phyloP scores from a whole-genome alignment of 2,888 invertebrate species.

The Drosophila heteroneura region DNA sequence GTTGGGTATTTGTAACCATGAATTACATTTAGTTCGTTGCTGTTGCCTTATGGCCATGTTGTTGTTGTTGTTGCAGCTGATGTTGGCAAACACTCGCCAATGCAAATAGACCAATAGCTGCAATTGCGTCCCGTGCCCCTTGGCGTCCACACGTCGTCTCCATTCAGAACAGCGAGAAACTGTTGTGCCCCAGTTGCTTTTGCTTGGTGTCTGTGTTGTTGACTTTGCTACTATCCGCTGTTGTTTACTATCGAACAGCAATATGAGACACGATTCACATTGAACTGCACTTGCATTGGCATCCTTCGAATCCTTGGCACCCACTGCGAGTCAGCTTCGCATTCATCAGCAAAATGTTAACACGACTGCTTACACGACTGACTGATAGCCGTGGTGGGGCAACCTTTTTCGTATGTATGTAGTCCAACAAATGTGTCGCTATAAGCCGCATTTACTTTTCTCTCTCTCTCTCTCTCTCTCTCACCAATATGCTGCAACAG shows the following conservation, averaged over 20 bases:
- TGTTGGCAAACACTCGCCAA: constrained; percentile 52
- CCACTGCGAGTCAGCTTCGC: constrained; percentile 30
- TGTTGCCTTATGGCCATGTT: constrained; percentile 64
- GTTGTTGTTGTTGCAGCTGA: constrained; percentile 50
- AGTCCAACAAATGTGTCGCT: constrained; percentile 28
- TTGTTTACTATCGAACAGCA: constrained; percentile 35
- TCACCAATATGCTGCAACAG: constrained; percentile 45
- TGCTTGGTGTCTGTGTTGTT: constrained; percentile 10
- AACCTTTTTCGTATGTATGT: constrained; percentile 24
- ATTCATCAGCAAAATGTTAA: constrained; percentile 53
- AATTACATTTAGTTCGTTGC: constrained; percentile 71
- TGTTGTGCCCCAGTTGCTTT: constrained; percentile 27
- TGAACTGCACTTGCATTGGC: constrained; percentile 42
- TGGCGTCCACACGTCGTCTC: constrained; percentile 55
- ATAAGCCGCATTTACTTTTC: constrained; percentile 10
- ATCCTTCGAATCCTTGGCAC: constrained; percentile 27
- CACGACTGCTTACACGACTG: constrained; percentile 46
- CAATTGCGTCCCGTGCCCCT: constrained; percentile 41
- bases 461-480: neutral
- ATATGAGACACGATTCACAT: constrained; percentile 47
- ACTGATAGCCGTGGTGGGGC: constrained; percentile 25
- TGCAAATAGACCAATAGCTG: constrained; percentile 37
- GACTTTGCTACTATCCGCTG: constrained; percentile 5
- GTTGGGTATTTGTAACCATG: constrained; percentile 77
- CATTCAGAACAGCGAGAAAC: constrained; percentile 61